Evolutionary conservation across 1,140 invertebrate genomes (phyloP), one percentile per base, ranked within the genome.

Genomic region (Lasioglossum baleicum): DNA sequence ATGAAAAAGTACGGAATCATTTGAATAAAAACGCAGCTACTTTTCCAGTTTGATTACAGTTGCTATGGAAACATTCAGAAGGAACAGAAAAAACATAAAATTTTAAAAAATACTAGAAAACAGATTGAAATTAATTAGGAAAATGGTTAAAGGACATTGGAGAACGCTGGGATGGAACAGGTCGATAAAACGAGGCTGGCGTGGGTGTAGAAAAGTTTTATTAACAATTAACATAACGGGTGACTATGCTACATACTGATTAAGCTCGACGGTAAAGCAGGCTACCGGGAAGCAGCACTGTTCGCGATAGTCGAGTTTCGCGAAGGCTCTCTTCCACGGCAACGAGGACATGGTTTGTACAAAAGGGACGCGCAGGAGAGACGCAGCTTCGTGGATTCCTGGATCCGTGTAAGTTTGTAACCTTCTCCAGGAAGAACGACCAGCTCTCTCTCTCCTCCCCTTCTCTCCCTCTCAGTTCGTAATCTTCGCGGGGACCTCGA

Each of bases 401-500:
- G 42, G n/a, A 51, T 7, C 31, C 44, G 26, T 20, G 13, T 0
- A 5, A 13, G 2, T 48, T 10, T 11, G 2, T 51, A 20, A 8
- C 22, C 20, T 22, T 11, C 53, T 20, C 17, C 60, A 65, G 35
- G n/a, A 15, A 26, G 2, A 44, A 22, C 53, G 53, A 4, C 2
- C 13, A 35, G 1, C 35, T 0, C 11, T 13, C 8, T 0, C 11
- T 13, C 8, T 48, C 44, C 56, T 35, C 26, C 1, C 26, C 26
- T 26, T 26, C 10, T 35, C 35, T 35, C 35, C 5, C 35, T 83
- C 40, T 83, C 40, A 87, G 26, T 80, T 81, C 10, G 65, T 83
- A 73, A 96, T 96, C 88, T 94, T 95, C 3, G 95, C 94, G 35
- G 95, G 94, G 53, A 96, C 94, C 90, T 96, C 94, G 89, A 96